These are phyloP conservation scores for Huso huso DNA, from an alignment of 2,797 vertebrate genomes.

Conservation along the genomic window DNA sequence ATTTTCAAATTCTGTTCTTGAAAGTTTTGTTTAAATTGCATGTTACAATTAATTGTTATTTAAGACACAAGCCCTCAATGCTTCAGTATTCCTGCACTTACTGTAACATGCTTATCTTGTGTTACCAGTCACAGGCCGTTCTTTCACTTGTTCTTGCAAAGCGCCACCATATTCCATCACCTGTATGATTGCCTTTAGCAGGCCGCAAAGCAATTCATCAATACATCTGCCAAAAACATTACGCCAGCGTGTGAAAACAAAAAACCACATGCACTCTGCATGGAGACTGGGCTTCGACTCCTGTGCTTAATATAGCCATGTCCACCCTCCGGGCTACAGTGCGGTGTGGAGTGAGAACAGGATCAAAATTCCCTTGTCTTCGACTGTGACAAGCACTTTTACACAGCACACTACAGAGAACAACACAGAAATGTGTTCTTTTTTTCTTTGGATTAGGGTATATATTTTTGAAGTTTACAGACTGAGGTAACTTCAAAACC, in stretches of 20 bases:
- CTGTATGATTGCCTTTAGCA: no score
- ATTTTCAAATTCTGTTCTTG: no score
- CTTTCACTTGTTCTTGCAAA: no score
- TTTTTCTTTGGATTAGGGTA: background rate
- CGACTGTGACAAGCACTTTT: conserved; percentile 25
- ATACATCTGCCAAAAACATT: conserved; percentile 15
- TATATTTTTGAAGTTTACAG: no score
- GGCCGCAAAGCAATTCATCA: conserved; percentile 15
- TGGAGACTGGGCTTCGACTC: conserved; percentile 17
- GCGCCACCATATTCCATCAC: no score
- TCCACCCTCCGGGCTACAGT: background rate
- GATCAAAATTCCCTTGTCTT: conserved; percentile 1
- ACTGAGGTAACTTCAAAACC: no score
- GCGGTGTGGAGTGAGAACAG: background rate
- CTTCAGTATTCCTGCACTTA: no score
- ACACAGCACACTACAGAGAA: conserved; percentile 2
- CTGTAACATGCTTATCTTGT: no score
- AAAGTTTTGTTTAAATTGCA: no score
- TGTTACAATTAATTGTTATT: no score
- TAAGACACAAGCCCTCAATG: no score
- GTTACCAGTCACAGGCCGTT: no score
- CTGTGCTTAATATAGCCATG: conserved; percentile 19
- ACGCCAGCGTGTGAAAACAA: conserved; percentile 16
- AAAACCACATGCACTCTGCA: background rate
- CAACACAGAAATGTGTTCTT: conserved; percentile 8